Evolutionary conservation across 2,888 invertebrate genomes (phyloP).

Genomic region (Andrena camellia): DNA sequence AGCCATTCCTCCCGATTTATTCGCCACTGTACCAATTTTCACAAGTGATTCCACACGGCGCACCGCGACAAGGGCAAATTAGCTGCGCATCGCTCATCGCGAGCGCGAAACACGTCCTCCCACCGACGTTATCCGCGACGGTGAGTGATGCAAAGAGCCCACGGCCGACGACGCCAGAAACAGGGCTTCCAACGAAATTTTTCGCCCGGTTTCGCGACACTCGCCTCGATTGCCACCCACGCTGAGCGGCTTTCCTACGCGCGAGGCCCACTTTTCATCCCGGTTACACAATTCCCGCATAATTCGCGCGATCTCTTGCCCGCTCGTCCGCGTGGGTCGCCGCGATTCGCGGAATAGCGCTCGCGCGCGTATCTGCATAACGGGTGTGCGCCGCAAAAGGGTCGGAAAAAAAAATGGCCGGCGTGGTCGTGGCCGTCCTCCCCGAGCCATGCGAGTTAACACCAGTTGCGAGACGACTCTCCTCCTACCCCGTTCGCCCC

Average conservation of each 20-base stretch:
- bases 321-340: slow-evolving; percentile 46
- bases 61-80: neutral
- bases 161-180: neutral
- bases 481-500: slow-evolving; percentile 7
- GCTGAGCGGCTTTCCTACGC: slow-evolving; percentile 53
- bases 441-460: slow-evolving; percentile 64
- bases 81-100: slow-evolving; percentile 3
- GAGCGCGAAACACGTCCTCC: slow-evolving; percentile 8
- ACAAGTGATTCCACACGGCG: too few species aligned
- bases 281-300: slow-evolving; percentile 67
- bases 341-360: slow-evolving; percentile 65
- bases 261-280: slow-evolving; percentile 57
- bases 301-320: slow-evolving; percentile 52
- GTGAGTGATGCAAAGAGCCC: neutral
- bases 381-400: slow-evolving; percentile 66
- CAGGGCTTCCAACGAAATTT: slow-evolving; percentile 6
- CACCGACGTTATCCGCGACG: neutral
- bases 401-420: slow-evolving; percentile 66
- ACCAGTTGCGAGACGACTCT: slow-evolving; percentile 58
- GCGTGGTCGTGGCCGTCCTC: slow-evolving; percentile 60
- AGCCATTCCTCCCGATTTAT: too few species aligned
- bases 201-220: slow-evolving; percentile 23
- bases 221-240: slow-evolving; percentile 30
- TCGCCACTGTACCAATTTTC: too few species aligned
- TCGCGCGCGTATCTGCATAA: slow-evolving; percentile 65